These are phyloP conservation scores for Calyptommatus sinebrachiatus DNA, from an alignment of 2,113 vertebrate genomes.

Conservation along the genomic window DNA sequence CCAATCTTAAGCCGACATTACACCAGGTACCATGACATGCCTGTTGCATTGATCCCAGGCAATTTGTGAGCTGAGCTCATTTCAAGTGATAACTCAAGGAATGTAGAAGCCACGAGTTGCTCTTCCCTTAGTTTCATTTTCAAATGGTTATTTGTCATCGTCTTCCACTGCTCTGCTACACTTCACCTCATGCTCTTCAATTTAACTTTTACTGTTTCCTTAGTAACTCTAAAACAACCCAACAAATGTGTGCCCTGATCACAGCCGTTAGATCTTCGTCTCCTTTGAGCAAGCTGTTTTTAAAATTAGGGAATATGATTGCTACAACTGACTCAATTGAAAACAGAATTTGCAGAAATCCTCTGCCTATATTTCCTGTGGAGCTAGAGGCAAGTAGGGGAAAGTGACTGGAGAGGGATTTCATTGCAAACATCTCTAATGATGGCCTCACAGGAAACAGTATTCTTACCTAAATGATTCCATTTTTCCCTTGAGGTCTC, in stretches of 20 bases:
- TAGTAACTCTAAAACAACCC: slow-evolving; percentile 2
- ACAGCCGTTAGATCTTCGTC: no score
- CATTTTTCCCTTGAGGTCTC: no score
- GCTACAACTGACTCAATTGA: not conserved
- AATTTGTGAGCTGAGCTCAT: slow-evolving; percentile 11
- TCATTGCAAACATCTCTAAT: no score
- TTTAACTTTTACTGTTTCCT: not conserved
- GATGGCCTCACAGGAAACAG: no score
- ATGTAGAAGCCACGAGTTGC: not conserved
- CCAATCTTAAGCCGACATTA: not conserved
- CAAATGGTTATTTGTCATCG: not conserved
- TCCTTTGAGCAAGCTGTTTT: not conserved
- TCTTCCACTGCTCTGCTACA: not conserved
- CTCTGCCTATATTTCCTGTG: not conserved
- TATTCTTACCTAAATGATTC: no score
- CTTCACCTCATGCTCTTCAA: not conserved
- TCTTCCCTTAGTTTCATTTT: not conserved
- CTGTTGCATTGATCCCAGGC: not conserved
- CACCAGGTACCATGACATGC: not conserved
- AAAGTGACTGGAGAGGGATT: not conserved
- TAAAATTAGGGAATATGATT: not conserved
- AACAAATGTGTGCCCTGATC: not conserved
- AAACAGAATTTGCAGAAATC: slow-evolving; percentile 1
- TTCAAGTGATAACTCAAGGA: slow-evolving; percentile 18
- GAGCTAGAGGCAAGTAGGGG: not conserved